Evolutionary conservation across 2,113 vertebrate genomes (phyloP), one percentile per base, ranked within the genome.

Genomic region (Tetrax tetrax): DNA sequence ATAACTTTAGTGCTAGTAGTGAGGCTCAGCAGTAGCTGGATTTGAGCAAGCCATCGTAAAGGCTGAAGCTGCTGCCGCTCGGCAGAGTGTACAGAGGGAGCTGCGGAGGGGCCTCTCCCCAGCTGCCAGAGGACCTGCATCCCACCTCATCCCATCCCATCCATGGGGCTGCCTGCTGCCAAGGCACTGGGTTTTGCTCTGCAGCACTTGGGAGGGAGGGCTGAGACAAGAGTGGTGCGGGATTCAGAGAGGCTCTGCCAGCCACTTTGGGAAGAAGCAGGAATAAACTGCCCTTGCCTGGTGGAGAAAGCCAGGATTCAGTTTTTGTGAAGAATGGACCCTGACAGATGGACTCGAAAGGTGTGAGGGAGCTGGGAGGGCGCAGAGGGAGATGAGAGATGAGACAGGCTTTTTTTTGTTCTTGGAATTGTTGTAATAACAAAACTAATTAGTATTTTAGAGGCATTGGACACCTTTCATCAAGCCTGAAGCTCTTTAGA

Each of bases 331-430:
- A 92, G 89, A 89, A 86, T 3, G 7, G 82, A 94, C 82, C 86
- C 84, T 96, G 97, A 72, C 90, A 97, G 97, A 95, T 96, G 88
- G 95, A 43, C 78, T 96, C 64, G 6, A 87, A 96, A 96, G 93
- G 91, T 93, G 84, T 59, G 66, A 74, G 76, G 53, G 87, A 83
- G 59, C 54, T 80, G 79, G 37, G 54, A 74, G 83, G 47, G 53
- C 28, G 6, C 29, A 27, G 10, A 22, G 70, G 51, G n/a, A 71
- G 71, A 69, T 37, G 41, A 94, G 57, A 87, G 78, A 82, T 2
- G 12, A 86, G 78, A 54, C 12, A 59, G 18, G 65, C 19, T 75
- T 71, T 87, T 68, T 47, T 57, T 50, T 18, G 41, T 59, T 66
- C 59, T 88, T 81, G 37, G 60, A 77, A 56, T 81, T 95, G 82